Evolutionary conservation across 2,113 vertebrate species (phyloP), one percentile per base, ranked within the genome.

Genomic region (Odocoileus hemionus): DNA sequence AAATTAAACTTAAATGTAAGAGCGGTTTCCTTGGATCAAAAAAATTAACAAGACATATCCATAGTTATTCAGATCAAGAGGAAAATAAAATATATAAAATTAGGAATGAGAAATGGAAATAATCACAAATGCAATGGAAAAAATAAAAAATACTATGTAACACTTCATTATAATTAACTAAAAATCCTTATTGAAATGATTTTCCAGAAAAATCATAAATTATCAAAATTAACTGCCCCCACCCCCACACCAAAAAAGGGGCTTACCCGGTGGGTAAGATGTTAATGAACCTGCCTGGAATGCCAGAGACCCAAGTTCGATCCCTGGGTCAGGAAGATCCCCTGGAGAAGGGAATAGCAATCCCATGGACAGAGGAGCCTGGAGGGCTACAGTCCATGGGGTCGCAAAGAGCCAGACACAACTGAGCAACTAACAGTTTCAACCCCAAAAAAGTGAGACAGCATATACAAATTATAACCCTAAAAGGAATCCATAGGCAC

Each of bases 181-280:
- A 15, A 94, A 78, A 85, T 16, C n/a, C 84, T 64, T 82, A 28
- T 13, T 74, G 36, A 87, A 92, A 86, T 57, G n/a, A 90, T 90
- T 94, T 94, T 60, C 55, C 64, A 85, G 33, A 64, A 95, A 94
- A 92, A 96, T 80, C 15, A 64, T 23, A 96, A 78, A 94, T 83
- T 82, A 85, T 15, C 55, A 89, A 94, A 92, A 94, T 70, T 78
- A 87, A 90, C 19, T 21, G 2, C 19, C 5, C 10, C 16, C 30
- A 36, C 36, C 2, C 36, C 2, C 36, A 36, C 2, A 0, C 12
- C 47, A 39, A 39, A 74, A 39, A 39, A 10, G 64, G 21, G 67
- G 21, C 21, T 74, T 74, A 23, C 11, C 21, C 1, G 0, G 36
- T 74, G 6, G 70, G 21, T 74, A 39, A 74, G 12, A 43, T 74